These are phyloP conservation scores for Monarcha castaneiventris DNA, from an alignment of 2,113 vertebrate genomes.

Conservation along the genomic window DNA sequence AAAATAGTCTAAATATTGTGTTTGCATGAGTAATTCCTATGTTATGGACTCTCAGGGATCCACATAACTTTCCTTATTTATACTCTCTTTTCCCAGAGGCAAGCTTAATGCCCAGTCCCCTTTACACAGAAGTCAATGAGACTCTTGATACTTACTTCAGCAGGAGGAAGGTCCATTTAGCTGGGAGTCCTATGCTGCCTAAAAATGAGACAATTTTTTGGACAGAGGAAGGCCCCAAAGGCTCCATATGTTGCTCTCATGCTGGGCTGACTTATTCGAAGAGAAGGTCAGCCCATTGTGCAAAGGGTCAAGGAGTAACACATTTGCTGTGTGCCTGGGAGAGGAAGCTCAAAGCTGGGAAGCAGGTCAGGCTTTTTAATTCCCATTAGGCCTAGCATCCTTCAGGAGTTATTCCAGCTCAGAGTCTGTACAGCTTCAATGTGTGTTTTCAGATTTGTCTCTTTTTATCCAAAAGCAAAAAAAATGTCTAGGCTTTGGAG, in stretches of 20 bases:
- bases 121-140: neutral
- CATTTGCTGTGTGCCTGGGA: neutral
- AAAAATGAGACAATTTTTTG: constrained; percentile 21
- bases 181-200: neutral
- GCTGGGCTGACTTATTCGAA: constrained; percentile 1
- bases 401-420: neutral
- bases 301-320: neutral
- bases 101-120: neutral
- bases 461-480: neutral
- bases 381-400: neutral
- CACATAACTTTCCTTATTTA: neutral
- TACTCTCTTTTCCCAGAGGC: neutral
- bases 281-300: constrained; percentile 11
- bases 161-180: neutral
- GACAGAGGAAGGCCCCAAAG: neutral
- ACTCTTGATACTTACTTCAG: neutral
- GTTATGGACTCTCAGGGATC: neutral
- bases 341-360: constrained; percentile 5
- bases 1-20: constrained; percentile 6
- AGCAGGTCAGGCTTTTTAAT: neutral
- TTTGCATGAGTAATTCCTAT: constrained; percentile 10
- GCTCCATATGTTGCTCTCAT: neutral
- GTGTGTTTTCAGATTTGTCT: neutral
- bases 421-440: neutral
- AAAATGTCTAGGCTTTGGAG: neutral